Conservation (phyloP, 1,140 invertebrate genomes). For the Leptopilina clavipes region DNA sequence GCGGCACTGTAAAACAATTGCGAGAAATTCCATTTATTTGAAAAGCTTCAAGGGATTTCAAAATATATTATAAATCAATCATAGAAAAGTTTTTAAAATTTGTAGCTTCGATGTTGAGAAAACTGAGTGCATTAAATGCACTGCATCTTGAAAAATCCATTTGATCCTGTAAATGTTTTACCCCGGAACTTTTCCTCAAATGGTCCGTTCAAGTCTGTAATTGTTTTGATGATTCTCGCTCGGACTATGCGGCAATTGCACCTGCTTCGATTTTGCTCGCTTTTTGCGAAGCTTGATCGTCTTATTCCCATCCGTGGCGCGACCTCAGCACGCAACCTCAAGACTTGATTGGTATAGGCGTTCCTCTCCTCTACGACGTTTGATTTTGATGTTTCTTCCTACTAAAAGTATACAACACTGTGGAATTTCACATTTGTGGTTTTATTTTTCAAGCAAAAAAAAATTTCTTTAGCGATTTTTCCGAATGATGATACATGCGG, state of each 20-base stretch:
- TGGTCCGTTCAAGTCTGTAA: conserved; percentile 27
- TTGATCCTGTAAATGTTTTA: neutral
- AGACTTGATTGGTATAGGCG: conserved; percentile 41
- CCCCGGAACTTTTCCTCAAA: neutral
- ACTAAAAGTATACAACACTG: neutral
- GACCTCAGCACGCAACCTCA: conserved; percentile 44
- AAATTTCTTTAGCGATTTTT: neutral
- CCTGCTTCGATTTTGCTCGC: conserved; percentile 45
- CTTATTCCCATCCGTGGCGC: conserved; percentile 36
- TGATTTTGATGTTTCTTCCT: conserved; percentile 5
- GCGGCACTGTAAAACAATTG: neutral
- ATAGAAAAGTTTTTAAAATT: too few relatives aligned
- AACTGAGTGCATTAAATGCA: too few relatives aligned
- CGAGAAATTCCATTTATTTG: neutral
- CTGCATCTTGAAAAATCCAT: too few relatives aligned
- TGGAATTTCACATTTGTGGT: conserved; percentile 16
- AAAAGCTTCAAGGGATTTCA: neutral
- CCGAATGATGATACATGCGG: too few relatives aligned
- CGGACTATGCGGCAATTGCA: conserved; percentile 36
- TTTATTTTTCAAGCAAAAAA: neutral
- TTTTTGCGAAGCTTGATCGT: conserved; percentile 38
- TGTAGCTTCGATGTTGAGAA: too few relatives aligned
- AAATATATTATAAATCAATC: neutral
- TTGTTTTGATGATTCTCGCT: conserved; percentile 45
- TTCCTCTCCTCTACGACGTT: conserved; percentile 3